These are phyloP conservation scores for Eupithecia tripunctaria DNA, from an alignment of 2,888 invertebrate genomes.

Conservation along the genomic window DNA sequence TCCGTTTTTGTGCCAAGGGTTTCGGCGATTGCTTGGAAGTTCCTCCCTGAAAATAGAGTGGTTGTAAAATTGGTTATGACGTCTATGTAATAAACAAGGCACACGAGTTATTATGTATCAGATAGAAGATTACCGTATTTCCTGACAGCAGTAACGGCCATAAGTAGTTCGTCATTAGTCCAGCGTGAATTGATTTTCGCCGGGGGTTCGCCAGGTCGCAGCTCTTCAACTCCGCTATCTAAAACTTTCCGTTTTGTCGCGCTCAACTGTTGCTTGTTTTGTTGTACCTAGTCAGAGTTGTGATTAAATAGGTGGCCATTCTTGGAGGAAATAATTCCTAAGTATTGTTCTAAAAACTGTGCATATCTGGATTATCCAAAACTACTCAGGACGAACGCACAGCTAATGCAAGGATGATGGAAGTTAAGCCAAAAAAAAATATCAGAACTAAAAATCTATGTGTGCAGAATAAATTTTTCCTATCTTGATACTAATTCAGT, in stretches of 20 bases:
- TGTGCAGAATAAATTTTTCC: slow-evolving; percentile 80
- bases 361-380: slow-evolving; percentile 83
- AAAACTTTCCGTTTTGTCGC: slow-evolving; percentile 91
- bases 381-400: slow-evolving; percentile 57
- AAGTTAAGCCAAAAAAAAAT: slow-evolving; percentile 49
- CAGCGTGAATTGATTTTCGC: slow-evolving; percentile 93
- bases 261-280: slow-evolving; percentile 96
- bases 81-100: not conserved
- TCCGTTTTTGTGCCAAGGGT: slow-evolving; percentile 98
- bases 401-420: slow-evolving; percentile 57
- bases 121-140: slow-evolving; percentile 89
- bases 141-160: slow-evolving; percentile 95
- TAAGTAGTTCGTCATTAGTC: slow-evolving; percentile 95
- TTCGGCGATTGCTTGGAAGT: slow-evolving; percentile 97
- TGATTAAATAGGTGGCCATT: not conserved
- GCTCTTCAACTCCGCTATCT: slow-evolving; percentile 84
- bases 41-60: slow-evolving; percentile 84
- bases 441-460: slow-evolving; percentile 57
- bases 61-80: not conserved
- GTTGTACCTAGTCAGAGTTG: slow-evolving; percentile 90
- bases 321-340: not conserved
- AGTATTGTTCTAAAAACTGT: slow-evolving; percentile 42
- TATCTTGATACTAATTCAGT: slow-evolving; percentile 52
- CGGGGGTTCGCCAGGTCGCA: slow-evolving; percentile 86
- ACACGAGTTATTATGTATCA: not conserved